Evolutionary conservation across 2,888 invertebrate species (phyloP), one percentile per base, ranked within the genome.

Genomic region (Troides helena): DNA sequence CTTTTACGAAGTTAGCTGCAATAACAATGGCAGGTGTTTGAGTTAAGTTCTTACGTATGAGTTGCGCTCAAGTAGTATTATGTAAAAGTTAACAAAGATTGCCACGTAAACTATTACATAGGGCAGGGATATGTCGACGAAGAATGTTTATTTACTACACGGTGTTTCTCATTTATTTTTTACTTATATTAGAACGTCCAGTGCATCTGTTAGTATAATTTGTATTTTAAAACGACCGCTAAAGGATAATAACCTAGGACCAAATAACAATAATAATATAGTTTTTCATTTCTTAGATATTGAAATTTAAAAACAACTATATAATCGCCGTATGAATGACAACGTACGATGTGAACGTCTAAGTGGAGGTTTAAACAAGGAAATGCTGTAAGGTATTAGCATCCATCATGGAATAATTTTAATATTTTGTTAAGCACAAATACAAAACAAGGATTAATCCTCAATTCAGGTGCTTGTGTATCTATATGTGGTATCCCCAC

Each of bases 21-120:
- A 60, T 64, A 64, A 64, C 64, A 68, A 64, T 56, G 60, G 68
- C 68, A 64, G 64, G 68, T 64, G 64, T 64, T 56, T 68, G 50
- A 62, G 68, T 56, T 68, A 56, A 62, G 63, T 68, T 68, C 64
- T 60, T 64, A 64, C 63, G 53, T 63, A 68, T 60, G 64, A 64
- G 64, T 68, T 64, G 60, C 18, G 36, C 21, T 50, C 64, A 53
- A 67, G 53, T 53, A 43, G 53, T 30, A 61, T 50, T 53, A 46
- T 25, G 61, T 53, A 60, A 60, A 68, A 68, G 68, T 68, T 64
- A 53, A 18, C 43, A 23, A 53, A 63, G 50, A 36, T 64, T 68
- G 59, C 39, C 53, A 53, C 53, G 53, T 64, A 68, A 64, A 63
- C 53, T 64, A 68, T 68, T 64, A 68, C 36, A 8, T 23, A 23